Evolutionary conservation across 1,140 invertebrate genomes (phyloP).

Genomic region (Orchestia grillus): DNA sequence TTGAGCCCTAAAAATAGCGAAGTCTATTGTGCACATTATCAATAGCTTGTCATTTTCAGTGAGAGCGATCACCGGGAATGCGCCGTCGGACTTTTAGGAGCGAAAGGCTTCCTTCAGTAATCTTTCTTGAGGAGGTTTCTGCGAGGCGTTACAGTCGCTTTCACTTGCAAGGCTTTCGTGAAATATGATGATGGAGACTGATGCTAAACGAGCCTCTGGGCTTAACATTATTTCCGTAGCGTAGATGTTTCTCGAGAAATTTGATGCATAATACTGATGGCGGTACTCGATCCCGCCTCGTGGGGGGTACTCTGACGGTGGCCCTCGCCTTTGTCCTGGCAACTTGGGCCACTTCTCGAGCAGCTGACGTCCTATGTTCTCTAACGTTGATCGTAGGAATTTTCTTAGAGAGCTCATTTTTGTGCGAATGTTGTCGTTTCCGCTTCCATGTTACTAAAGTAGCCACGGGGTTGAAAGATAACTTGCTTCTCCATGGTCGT

Average conservation of each 20-base stretch:
- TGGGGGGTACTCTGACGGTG: neutral
- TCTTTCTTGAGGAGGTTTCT: neutral
- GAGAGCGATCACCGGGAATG: neutral
- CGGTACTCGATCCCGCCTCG: neutral
- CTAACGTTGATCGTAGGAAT: neutral
- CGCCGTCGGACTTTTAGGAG: neutral
- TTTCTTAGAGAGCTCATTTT: neutral
- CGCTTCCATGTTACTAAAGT: too few species aligned
- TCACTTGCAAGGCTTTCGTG: neutral
- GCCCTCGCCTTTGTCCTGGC: neutral
- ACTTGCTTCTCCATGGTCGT: too few species aligned
- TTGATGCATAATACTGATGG: neutral
- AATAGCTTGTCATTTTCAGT: neutral
- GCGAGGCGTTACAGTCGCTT: neutral
- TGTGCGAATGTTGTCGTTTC: neutral
- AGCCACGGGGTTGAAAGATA: too few species aligned
- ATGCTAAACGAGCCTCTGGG: neutral
- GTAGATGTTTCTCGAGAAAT: neutral
- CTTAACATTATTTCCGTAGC: neutral
- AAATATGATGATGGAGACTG: neutral
- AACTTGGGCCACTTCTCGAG: neutral
- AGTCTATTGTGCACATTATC: neutral
- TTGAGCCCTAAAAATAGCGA: neutral
- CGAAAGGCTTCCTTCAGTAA: neutral
- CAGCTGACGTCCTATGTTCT: neutral